phyloP scores from a whole-genome alignment of 30 jellyfish, hydroid and myxozoan species.

The Cassiopea xamachana region DNA sequence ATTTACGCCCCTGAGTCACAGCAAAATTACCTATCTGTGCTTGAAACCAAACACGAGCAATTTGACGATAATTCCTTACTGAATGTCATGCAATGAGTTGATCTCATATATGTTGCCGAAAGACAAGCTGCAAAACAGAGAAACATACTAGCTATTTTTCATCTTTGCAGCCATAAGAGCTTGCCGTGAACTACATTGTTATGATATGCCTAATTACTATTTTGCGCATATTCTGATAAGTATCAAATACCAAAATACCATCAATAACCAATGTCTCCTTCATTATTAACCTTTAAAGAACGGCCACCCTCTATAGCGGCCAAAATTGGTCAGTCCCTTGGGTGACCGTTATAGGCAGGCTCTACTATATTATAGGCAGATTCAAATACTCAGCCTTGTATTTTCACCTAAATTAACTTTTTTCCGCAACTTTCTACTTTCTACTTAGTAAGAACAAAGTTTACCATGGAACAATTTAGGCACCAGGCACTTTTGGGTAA shows the following conservation, averaged over 20 bases:
- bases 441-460: too few species aligned
- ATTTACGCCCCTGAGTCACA: too few species aligned
- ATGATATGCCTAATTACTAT: neutral
- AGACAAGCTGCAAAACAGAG: neutral
- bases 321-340: neutral
- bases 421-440: too few species aligned
- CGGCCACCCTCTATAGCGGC: neutral
- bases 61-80: too few species aligned
- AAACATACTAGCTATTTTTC: neutral
- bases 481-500: too few species aligned
- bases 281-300: neutral
- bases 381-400: too few species aligned
- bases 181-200: too few species aligned
- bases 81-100: too few species aligned
- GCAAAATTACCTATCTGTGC: too few species aligned
- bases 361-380: neutral
- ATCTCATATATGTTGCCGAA: neutral
- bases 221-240: neutral
- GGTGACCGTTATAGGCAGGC: neutral
- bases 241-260: neutral
- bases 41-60: too few species aligned
- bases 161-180: neutral
- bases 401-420: too few species aligned
- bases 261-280: neutral
- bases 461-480: too few species aligned